These are phyloP conservation scores for Gymnoscopelus braueri DNA, from an alignment of 2,797 vertebrate species.

Conservation along the genomic window DNA sequence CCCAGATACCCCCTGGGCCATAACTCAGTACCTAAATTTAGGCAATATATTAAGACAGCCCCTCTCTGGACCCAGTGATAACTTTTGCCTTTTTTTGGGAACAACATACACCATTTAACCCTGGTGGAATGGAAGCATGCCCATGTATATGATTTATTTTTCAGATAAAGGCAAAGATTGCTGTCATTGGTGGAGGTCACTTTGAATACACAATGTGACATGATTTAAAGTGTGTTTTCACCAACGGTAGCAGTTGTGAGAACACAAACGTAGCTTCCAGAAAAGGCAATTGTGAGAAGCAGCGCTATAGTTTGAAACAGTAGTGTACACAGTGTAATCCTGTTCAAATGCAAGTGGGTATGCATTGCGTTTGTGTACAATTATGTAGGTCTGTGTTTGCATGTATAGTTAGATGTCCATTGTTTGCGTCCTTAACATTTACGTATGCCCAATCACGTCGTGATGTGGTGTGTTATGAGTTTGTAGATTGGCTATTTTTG, in stretches of 20 bases:
- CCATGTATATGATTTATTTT: constrained; percentile 64
- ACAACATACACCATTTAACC: constrained; percentile 61
- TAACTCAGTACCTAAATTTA: constrained; percentile 87
- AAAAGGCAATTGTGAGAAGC: constrained; percentile 19
- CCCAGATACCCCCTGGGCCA: constrained; percentile 77
- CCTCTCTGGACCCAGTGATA: constrained; percentile 49
- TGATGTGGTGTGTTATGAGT: too few species aligned
- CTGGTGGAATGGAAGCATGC: constrained; percentile 44
- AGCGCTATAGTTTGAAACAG: constrained; percentile 26
- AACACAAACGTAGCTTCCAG: constrained; percentile 27
- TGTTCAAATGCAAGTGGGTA: constrained; percentile 4
- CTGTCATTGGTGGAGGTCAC: constrained; percentile 56
- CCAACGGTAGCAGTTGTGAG: constrained; percentile 29
- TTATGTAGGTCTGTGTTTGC: too few species aligned
- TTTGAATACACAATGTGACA: constrained; percentile 63
- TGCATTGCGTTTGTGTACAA: too few species aligned
- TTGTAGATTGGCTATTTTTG: too few species aligned
- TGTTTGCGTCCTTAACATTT: constrained; percentile 8
- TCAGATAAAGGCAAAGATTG: constrained; percentile 63
- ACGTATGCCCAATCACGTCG: too few species aligned
- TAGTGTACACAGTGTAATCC: constrained; percentile 13
- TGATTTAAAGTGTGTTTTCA: constrained; percentile 68
- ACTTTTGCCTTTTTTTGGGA: constrained; percentile 81
- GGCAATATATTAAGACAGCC: constrained; percentile 80
- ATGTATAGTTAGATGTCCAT: constrained; percentile 15